These are phyloP conservation scores for Melangyna quadrimaculata DNA, from an alignment of 2,888 invertebrate species.

Conservation along the genomic window DNA sequence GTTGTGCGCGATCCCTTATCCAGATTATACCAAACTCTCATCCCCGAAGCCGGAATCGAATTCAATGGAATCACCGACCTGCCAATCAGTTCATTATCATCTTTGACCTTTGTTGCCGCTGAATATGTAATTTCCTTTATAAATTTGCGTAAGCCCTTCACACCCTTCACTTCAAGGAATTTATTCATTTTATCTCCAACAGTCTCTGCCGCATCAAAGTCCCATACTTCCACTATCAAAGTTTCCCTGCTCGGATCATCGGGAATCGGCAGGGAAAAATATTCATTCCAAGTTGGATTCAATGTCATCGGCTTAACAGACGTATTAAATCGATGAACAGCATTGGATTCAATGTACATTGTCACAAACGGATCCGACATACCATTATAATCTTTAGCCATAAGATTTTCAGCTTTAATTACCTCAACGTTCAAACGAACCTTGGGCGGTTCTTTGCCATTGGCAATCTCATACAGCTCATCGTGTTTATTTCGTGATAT, in stretches of 20 bases:
- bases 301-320: constrained; percentile 95
- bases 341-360: constrained; percentile 90
- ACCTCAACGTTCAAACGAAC: constrained; percentile 92
- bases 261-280: constrained; percentile 93
- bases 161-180: constrained; percentile 92
- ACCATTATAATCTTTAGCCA: constrained; percentile 94
- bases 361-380: constrained; percentile 98
- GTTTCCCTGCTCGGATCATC: constrained; percentile 88
- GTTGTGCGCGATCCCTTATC: constrained; percentile 90
- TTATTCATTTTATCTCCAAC: constrained; percentile 93
- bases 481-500: constrained; percentile 89
- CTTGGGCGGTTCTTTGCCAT: constrained; percentile 91
- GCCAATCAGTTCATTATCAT: constrained; percentile 97
- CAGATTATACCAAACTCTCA: constrained; percentile 94
- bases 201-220: constrained; percentile 94
- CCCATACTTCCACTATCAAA: constrained; percentile 92
- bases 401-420: constrained; percentile 91
- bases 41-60: constrained; percentile 96
- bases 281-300: constrained; percentile 97
- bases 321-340: constrained; percentile 91
- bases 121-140: constrained; percentile 96
- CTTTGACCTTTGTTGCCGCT: constrained; percentile 93
- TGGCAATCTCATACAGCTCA: constrained; percentile 86
- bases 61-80: constrained; percentile 91
- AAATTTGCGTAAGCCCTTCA: constrained; percentile 90